Evolutionary conservation across 2,113 vertebrate species (phyloP).

Genomic region (Anguilla japonica): DNA sequence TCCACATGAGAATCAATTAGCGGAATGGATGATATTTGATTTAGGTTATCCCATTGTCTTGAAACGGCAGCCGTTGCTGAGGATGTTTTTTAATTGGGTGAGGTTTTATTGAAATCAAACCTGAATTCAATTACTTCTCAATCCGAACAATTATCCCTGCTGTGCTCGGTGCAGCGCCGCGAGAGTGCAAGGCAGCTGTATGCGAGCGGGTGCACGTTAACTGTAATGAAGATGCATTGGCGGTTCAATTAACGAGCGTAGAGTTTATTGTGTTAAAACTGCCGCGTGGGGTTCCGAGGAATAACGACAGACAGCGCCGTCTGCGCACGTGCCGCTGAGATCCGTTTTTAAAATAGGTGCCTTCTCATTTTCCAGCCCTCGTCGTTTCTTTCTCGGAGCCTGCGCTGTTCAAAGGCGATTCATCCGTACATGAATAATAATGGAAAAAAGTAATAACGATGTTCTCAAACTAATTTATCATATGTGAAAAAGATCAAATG

Average conservation of each 20-base stretch:
- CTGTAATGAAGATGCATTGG: slow-evolving; percentile 43
- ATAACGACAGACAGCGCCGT: slow-evolving; percentile 32
- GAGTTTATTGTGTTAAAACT: slow-evolving; percentile 42
- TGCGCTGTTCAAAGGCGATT: slow-evolving; percentile 1
- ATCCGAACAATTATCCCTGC: slow-evolving; percentile 29
- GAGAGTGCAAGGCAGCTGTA: slow-evolving; percentile 32
- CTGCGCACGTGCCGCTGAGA: slow-evolving; percentile 34
- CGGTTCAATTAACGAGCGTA: slow-evolving; percentile 45
- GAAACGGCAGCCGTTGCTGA: not conserved
- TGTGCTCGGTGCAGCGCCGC: slow-evolving; percentile 21
- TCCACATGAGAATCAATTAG: too few species aligned
- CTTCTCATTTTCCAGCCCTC: slow-evolving; percentile 17
- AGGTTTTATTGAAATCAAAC: not conserved
- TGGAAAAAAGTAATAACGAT: slow-evolving; percentile 45
- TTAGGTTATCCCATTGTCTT: not conserved
- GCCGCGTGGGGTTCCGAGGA: slow-evolving; percentile 33
- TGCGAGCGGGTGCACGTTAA: slow-evolving; percentile 36
- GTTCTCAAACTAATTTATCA: slow-evolving; percentile 42
- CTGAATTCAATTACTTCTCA: too few species aligned
- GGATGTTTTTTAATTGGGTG: not conserved
- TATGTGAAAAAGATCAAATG: slow-evolving; percentile 39
- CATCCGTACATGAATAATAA: slow-evolving; percentile 35
- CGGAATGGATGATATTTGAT: too few species aligned
- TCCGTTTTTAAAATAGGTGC: slow-evolving; percentile 34
- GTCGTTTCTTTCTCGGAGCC: not conserved